Conservation (phyloP, 2,113 vertebrate genomes). For the Lepus europaeus region DNA sequence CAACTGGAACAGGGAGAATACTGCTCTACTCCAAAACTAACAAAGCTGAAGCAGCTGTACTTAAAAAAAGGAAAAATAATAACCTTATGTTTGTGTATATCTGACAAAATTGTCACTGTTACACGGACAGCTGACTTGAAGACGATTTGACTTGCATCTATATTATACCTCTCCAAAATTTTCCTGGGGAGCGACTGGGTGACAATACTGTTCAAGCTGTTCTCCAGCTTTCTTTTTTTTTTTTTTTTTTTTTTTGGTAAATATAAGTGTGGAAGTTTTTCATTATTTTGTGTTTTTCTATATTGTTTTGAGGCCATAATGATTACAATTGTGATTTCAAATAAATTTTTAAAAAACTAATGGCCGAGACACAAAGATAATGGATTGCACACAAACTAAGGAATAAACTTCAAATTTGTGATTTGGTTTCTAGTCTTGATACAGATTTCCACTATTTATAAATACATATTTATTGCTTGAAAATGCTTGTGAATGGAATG, state of each 20-base stretch:
- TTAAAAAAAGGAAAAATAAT: conserved; percentile 86
- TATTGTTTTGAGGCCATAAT: conserved; percentile 89
- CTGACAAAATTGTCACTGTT: conserved; percentile 92
- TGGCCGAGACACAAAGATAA: too few species aligned
- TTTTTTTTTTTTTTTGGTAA: conserved; percentile 91
- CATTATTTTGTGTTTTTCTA: conserved; percentile 89
- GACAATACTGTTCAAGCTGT: conserved; percentile 89
- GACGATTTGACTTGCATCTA: conserved; percentile 86
- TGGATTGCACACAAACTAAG: conserved; percentile 95
- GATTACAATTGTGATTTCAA: conserved; percentile 90
- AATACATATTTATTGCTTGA: conserved; percentile 99
- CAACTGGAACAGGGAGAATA: too few species aligned
- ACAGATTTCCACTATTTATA: too few species aligned
- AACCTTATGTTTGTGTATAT: conserved; percentile 89
- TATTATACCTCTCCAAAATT: conserved; percentile 81
- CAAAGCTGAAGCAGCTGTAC: conserved; percentile 90
- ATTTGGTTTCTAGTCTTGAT: too few species aligned
- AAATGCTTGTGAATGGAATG: conserved; percentile 99
- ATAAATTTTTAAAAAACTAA: conserved; percentile 90
- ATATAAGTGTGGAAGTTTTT: conserved; percentile 89
- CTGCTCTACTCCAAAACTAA: too few species aligned
- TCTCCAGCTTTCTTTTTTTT: conserved; percentile 89
- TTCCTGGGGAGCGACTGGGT: conserved; percentile 79
- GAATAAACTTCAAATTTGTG: conserved; percentile 96
- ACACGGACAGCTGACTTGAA: conserved; percentile 95